A percentile compares a stretch with the other conserved stretches of the same genome.
Evolutionary conservation across 2,113 vertebrate genomes (phyloP).

Genomic region (Festucalex cinctus): DNA sequence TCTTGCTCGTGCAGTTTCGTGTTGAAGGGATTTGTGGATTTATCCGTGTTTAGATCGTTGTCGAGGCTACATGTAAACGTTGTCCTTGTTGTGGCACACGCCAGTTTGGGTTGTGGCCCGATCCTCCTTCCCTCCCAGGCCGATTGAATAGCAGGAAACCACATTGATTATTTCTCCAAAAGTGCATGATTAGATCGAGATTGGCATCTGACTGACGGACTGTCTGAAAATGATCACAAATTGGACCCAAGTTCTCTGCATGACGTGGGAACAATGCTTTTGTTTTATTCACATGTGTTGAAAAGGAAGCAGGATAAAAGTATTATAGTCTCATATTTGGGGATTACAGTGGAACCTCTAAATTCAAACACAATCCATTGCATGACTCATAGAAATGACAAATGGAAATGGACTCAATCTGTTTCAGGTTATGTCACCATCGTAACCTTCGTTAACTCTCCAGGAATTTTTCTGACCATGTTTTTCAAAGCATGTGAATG

Average conservation of each 20-base stretch:
- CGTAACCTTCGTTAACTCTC: neutral
- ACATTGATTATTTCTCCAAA: slow-evolving; percentile 21
- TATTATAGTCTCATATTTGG: neutral
- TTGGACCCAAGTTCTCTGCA: slow-evolving; percentile 12
- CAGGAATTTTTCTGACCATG: too few species aligned
- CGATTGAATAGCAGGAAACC: slow-evolving; percentile 11
- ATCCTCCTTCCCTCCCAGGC: neutral
- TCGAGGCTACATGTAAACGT: slow-evolving; percentile 29
- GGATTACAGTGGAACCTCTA: neutral
- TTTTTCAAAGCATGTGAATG: neutral
- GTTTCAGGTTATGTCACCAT: neutral
- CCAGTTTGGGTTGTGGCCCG: slow-evolving; percentile 8
- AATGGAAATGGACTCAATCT: neutral
- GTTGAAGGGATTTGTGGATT: slow-evolving; percentile 26
- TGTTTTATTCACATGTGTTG: slow-evolving; percentile 11
- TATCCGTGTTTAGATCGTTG: slow-evolving; percentile 1
- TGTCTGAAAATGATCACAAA: slow-evolving; percentile 6
- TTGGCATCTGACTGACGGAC: slow-evolving; percentile 15
- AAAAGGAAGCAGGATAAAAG: neutral
- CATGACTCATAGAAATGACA: neutral
- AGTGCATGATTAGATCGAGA: slow-evolving; percentile 46
- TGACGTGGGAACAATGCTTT: slow-evolving; percentile 20
- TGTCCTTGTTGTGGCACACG: neutral
- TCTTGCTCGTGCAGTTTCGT: slow-evolving; percentile 31
- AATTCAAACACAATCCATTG: neutral